Evolutionary conservation across 2,888 invertebrate genomes (phyloP).

Genomic region (Lepetodrilus schrolli): DNA sequence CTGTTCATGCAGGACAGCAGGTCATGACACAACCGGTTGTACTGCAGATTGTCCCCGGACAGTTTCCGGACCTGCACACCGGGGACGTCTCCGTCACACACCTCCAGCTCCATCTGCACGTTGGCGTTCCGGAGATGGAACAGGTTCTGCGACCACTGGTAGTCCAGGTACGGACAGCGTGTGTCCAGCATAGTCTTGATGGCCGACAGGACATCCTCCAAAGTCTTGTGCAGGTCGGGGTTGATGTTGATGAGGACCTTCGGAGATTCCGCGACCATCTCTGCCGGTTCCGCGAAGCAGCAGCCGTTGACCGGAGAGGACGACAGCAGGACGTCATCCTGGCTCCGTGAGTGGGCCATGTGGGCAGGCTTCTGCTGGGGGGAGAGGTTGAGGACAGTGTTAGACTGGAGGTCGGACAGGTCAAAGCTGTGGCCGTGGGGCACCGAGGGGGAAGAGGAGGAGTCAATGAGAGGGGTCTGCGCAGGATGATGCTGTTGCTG

Average conservation of each 20-base stretch:
- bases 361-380: conserved; percentile 30
- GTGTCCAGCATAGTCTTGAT: conserved; percentile 63
- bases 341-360: conserved; percentile 24
- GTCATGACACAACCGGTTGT: conserved; percentile 65
- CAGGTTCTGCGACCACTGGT: conserved; percentile 63
- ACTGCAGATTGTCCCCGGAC: conserved; percentile 66
- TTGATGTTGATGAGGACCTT: conserved; percentile 30
- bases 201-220: conserved; percentile 62
- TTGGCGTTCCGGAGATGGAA: conserved; percentile 60
- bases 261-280: neutral
- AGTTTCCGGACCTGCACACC: conserved; percentile 67
- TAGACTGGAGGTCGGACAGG: conserved; percentile 11
- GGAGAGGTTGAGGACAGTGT: conserved; percentile 21
- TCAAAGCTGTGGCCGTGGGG: conserved; percentile 24
- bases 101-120: conserved; percentile 67
- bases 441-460: conserved; percentile 4
- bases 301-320: conserved; percentile 35
- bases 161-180: conserved; percentile 58
- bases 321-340: neutral
- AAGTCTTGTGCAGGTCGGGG: conserved; percentile 52
- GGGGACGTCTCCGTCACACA: conserved; percentile 54
- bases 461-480: neutral
- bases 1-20: conserved; percentile 64
- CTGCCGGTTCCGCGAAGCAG: neutral
- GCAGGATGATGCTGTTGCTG: conserved; percentile 1